Evolutionary conservation across 2,113 vertebrate species (phyloP), one percentile per base, ranked within the genome.

Genomic region (Sorex fumeus): DNA sequence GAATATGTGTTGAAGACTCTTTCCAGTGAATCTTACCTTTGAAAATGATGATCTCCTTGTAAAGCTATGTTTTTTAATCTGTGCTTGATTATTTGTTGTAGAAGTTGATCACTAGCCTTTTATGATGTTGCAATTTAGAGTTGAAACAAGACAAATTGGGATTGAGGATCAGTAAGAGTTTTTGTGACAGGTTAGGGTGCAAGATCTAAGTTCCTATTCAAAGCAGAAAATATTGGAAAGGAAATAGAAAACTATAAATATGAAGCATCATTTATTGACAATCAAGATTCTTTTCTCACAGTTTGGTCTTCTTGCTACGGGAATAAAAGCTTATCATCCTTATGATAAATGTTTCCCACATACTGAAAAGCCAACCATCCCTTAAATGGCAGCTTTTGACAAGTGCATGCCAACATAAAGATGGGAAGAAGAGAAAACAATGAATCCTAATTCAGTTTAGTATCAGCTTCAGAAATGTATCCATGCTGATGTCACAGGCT

Each of bases 201-300:
- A 81, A 69, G 34, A 70, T 32, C 83, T 15, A 87, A 76, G 64
- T 62, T 76, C 45, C 77, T 69, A 87, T 34, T 53, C 27, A 89
- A 72, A 75, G 86, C 84, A 8, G 53, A 32, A 83, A 88, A 86
- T 9, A 75, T 16, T 76, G 32, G 36, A 43, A 76, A 90, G 18
- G 62, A 6, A 69, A 16, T 32, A 69, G 3, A 8, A 36, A 76
- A 34, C 74, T 57, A 47, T 30, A 18, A 36, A 47, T 91, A 71
- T 7, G 8, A 7, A 90, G 34, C 69, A 40, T 85, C 43, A 30
- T 86, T 71, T 86, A 70, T 25, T 84, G 93, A 94, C 87, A 95
- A 91, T 90, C 93, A 90, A 53, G 36, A 10, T 43, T 88, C 40
- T 90, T 91, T 90, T 82, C 43, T 87, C 69, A 81, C 70, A 72